Conservation (phyloP, 2,113 vertebrate species). For the Seriola aureovittata region DNA sequence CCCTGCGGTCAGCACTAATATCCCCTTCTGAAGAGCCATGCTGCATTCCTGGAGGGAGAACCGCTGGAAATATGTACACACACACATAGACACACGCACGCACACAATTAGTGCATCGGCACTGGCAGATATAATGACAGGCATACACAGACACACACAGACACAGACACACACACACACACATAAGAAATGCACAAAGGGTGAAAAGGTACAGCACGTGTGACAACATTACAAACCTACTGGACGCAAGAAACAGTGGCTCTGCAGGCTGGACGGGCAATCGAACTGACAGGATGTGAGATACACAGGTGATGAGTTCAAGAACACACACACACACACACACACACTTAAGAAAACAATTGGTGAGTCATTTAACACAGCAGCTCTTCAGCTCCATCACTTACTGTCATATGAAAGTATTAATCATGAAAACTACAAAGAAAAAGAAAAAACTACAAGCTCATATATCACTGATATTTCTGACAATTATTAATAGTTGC, state of each 20-base stretch:
- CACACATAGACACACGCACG: constrained; percentile 33
- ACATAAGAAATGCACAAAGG: constrained; percentile 6
- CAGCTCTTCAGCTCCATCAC: background rate
- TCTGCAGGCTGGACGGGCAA: constrained; percentile 6
- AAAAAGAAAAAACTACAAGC: background rate
- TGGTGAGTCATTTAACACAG: background rate
- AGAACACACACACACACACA: background rate
- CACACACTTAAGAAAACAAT: background rate
- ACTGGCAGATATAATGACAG: constrained; percentile 28
- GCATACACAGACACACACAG: background rate
- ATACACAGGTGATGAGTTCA: constrained; percentile 2
- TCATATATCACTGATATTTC: background rate
- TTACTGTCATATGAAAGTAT: background rate
- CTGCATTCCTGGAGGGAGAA: constrained; percentile 71
- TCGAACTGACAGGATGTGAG: constrained; percentile 15
- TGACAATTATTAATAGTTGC: constrained; percentile 2
- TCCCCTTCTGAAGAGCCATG: constrained; percentile 74
- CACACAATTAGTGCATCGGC: constrained; percentile 41
- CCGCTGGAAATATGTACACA: constrained; percentile 70
- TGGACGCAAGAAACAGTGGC: constrained; percentile 1
- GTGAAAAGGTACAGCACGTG: constrained; percentile 18
- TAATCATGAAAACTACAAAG: background rate
- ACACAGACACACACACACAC: background rate
- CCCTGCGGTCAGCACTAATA: constrained; percentile 75
- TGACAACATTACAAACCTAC: background rate